phyloP scores from a whole-genome alignment of 2,888 invertebrate species.

The Orthosia gothica region DNA sequence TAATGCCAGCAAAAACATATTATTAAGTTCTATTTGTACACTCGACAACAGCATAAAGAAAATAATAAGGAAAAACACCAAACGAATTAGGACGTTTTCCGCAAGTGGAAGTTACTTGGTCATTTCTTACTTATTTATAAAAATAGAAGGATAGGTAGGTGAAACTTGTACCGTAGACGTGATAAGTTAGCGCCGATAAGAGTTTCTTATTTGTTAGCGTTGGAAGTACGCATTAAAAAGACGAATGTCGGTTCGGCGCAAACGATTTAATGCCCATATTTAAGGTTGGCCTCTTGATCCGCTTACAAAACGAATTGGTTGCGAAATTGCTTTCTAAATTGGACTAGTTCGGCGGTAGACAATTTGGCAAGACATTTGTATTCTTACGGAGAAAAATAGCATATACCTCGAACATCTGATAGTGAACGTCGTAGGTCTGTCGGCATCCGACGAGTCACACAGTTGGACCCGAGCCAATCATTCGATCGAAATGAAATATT shows the following conservation, averaged over 20 bases:
- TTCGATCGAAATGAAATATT: constrained; percentile 86
- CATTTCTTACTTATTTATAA: constrained; percentile 59
- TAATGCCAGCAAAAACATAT: constrained; percentile 34
- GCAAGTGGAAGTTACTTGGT: constrained; percentile 30
- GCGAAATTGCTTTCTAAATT: constrained; percentile 91
- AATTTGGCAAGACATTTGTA: constrained; percentile 91
- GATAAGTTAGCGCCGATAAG: constrained; percentile 75
- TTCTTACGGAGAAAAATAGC: constrained; percentile 90
- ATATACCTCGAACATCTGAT: constrained; percentile 89
- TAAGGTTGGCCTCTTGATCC: constrained; percentile 89
- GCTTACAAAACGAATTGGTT: constrained; percentile 90
- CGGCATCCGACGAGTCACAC: constrained; percentile 78
- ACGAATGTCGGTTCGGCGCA: constrained; percentile 82
- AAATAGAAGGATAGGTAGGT: constrained; percentile 40
- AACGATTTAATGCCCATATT: constrained; percentile 89
- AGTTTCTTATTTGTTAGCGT: constrained; percentile 81
- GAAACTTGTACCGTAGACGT: constrained; percentile 65
- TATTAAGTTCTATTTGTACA: constrained; percentile 42
- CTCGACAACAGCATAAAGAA: constrained; percentile 21
- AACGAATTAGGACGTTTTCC: constrained; percentile 37
- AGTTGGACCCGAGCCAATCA: constrained; percentile 88
- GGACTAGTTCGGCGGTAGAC: constrained; percentile 90
- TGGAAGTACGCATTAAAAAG: constrained; percentile 82
- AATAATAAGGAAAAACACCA: constrained; percentile 44
- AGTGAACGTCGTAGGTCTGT: constrained; percentile 84